phyloP scores from a whole-genome alignment of 2,888 invertebrate genomes.

The Gnatocerus cornutus region DNA sequence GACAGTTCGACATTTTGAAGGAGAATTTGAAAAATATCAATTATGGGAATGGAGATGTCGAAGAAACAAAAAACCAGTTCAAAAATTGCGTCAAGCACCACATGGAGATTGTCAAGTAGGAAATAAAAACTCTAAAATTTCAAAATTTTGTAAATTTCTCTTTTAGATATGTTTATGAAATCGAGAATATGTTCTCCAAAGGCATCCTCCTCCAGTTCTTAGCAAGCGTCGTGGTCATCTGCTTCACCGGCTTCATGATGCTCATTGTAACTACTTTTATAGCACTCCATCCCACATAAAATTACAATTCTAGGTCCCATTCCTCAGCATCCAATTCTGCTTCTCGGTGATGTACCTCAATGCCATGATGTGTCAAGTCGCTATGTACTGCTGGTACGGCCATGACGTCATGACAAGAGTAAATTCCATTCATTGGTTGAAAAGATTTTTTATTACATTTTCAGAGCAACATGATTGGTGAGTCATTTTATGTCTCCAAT shows the following conservation, averaged over 20 bases:
- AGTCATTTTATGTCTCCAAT: slow-evolving; percentile 13
- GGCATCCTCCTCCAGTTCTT: slow-evolving; percentile 47
- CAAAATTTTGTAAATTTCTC: not conserved
- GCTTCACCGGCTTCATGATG: slow-evolving; percentile 45
- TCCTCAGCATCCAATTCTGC: slow-evolving; percentile 17
- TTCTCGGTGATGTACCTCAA: slow-evolving; percentile 29
- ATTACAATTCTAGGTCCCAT: slow-evolving; percentile 41
- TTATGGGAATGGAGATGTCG: not conserved
- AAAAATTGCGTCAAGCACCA: not conserved
- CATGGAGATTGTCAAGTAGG: slow-evolving; percentile 20
- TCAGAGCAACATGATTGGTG: slow-evolving; percentile 21
- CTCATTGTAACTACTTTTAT: slow-evolving; percentile 31
- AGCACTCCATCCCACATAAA: not conserved
- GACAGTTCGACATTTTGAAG: slow-evolving; percentile 24
- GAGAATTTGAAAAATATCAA: slow-evolving; percentile 31
- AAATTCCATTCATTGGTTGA: not conserved
- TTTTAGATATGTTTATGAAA: slow-evolving; percentile 28
- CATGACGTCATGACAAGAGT: slow-evolving; percentile 43
- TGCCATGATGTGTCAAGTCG: slow-evolving; percentile 47
- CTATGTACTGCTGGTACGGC: slow-evolving; percentile 47
- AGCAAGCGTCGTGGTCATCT: slow-evolving; percentile 48
- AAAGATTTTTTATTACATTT: slow-evolving; percentile 1
- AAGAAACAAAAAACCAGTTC: not conserved
- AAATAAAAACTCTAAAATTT: not conserved
- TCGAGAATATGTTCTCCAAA: slow-evolving; percentile 39